phyloP scores from a whole-genome alignment of 2,888 invertebrate species.

The Diplolepis rosae region DNA sequence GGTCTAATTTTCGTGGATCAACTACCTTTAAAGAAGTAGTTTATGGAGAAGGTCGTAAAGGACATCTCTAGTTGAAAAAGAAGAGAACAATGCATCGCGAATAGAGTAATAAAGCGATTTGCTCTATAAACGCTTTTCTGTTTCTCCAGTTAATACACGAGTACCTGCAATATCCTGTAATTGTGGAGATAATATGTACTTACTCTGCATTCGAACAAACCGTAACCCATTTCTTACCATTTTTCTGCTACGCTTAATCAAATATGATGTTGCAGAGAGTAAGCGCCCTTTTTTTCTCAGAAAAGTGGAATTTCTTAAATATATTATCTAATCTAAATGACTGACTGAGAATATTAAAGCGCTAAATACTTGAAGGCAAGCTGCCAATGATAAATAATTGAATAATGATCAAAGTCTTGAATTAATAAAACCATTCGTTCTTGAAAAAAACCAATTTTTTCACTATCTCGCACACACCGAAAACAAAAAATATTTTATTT shows the following conservation, averaged over 20 bases:
- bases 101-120: conserved; percentile 23
- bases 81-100: conserved; percentile 12
- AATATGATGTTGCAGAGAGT: conserved; percentile 6
- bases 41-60: background rate
- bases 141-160: conserved; percentile 2
- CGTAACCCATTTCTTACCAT: conserved; percentile 21
- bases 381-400: too few species aligned
- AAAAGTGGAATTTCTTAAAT: background rate
- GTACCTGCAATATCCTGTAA: background rate
- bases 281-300: background rate
- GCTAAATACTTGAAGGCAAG: too few species aligned
- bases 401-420: too few species aligned
- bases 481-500: too few species aligned
- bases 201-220: conserved; percentile 1
- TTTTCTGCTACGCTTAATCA: conserved; percentile 2
- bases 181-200: conserved; percentile 21
- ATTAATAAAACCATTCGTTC: too few species aligned
- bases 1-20: too few species aligned
- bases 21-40: background rate
- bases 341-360: too few species aligned
- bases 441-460: too few species aligned
- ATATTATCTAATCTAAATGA: background rate
- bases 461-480: too few species aligned
- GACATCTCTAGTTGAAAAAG: conserved; percentile 1
- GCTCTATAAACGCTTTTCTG: background rate